Base-by-base conservation (phyloP, 1,140 invertebrate genomes). In the Eueides isabella region DNA sequence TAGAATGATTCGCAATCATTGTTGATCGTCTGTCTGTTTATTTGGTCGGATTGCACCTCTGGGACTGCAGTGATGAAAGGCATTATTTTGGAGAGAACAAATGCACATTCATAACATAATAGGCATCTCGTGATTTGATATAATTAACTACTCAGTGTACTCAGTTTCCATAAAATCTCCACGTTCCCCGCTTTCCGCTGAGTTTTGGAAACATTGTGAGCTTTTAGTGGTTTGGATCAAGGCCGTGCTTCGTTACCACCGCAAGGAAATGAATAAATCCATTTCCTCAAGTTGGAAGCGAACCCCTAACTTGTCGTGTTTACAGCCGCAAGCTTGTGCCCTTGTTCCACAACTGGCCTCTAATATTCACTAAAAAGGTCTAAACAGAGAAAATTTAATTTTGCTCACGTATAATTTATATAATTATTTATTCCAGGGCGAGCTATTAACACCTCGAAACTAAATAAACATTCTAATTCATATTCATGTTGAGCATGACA, bases 1-100 rank as follows among this genome's bases (percentile, higher is more conserved):
- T 74, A 74, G 79, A 79, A 90, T 92, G 85, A 92, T 87, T 89
- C 85, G 84, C 81, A 77, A 90, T 90, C 76, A 90, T 87, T 86
- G 84, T 74, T 81, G 82, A 88, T 89, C 82, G 85, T 74, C 77
- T 66, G 71, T 76, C 72, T 80, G 81, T 79, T 83, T 81, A 80
- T 84, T 85, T 85, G 76, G 84, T 66, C 78, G 23, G 84, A 92
- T 90, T 89, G 89, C 74, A 63, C 90, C 85, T 80, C 35, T 67
- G 89, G 89, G 89, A 91, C 77, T 78, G 41, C 7, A 74, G 82
- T 78, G 77, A 75, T 79, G 67, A 76, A 80, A 80, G 63, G 63
- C 75, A 80, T 78, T 80, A 75, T 80, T 69, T 38, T 38, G 16
- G 44, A 71, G 68, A 30, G 61, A 31, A 30, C 61, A 63, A 63